Conservation (phyloP, 2,113 vertebrate species). For the Struthidea cinerea region DNA sequence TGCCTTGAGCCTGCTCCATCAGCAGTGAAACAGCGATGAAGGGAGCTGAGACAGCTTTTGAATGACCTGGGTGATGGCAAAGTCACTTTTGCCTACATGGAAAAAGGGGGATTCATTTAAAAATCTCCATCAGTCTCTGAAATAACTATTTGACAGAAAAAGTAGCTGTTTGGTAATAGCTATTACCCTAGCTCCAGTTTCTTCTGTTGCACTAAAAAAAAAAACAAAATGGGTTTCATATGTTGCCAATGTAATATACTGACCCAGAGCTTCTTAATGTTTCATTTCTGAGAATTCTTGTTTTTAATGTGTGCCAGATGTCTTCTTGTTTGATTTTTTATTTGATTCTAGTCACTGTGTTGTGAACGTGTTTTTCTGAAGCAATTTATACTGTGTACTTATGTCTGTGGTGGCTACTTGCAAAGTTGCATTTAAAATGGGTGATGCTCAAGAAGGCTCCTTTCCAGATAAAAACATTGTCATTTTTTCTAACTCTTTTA, state of each 20-base stretch:
- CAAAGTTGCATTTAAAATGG: constrained; percentile 27
- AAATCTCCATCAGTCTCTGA: background rate
- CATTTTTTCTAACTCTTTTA: background rate
- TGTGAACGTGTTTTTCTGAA: constrained; percentile 23
- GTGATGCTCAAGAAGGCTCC: background rate
- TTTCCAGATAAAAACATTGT: background rate
- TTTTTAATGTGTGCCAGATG: constrained; percentile 45
- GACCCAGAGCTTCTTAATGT: background rate
- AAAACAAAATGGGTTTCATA: background rate
- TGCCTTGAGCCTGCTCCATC: background rate
- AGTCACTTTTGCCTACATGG: background rate
- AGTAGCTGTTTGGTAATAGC: constrained; percentile 14
- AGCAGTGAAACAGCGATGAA: background rate
- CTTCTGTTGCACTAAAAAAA: constrained; percentile 38
- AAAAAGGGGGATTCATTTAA: background rate
- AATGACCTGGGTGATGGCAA: background rate
- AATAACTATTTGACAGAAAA: constrained; percentile 26
- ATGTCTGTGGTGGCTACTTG: constrained; percentile 11
- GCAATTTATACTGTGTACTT: constrained; percentile 18
- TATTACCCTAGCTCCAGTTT: constrained; percentile 6
- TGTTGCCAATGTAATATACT: constrained; percentile 29
- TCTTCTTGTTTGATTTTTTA: constrained; percentile 43
- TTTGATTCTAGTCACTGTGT: constrained; percentile 42
- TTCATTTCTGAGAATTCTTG: constrained; percentile 9
- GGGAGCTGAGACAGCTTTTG: background rate